Percentiles rank a stretch among this genome's conserved stretches.
Conservation (phyloP, 2,797 vertebrate species). For the Rhadinocentrus ornatus region DNA sequence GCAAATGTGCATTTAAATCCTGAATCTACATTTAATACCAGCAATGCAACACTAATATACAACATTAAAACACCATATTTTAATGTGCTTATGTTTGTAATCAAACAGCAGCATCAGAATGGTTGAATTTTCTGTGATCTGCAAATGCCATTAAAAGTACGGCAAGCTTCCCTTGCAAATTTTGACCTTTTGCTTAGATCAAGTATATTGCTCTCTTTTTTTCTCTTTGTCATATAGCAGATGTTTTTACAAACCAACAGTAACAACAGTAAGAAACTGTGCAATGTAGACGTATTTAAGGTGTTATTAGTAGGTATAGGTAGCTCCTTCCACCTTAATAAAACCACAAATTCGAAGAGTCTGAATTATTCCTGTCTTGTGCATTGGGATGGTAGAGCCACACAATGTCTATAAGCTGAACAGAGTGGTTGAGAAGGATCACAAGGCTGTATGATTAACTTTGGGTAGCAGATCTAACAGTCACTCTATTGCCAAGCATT, state of each 20-base stretch:
- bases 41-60: too few species aligned
- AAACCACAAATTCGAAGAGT: background rate
- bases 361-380: background rate
- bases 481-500: background rate
- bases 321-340: background rate
- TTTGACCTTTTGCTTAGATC: background rate
- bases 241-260: background rate
- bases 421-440: background rate
- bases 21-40: too few species aligned
- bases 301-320: background rate
- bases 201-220: background rate
- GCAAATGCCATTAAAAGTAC: background rate
- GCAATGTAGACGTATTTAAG: background rate
- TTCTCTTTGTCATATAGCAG: conserved; percentile 1
- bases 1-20: too few species aligned
- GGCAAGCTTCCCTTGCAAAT: background rate
- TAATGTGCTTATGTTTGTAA: too few species aligned
- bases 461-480: background rate
- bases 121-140: background rate
- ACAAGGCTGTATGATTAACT: background rate
- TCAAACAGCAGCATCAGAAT: background rate
- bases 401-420: background rate
- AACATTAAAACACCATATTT: too few species aligned
- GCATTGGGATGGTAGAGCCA: background rate
- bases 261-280: background rate